These are phyloP conservation scores for Ahaetulla prasina DNA, from an alignment of 2,113 vertebrate species.

Conservation along the genomic window DNA sequence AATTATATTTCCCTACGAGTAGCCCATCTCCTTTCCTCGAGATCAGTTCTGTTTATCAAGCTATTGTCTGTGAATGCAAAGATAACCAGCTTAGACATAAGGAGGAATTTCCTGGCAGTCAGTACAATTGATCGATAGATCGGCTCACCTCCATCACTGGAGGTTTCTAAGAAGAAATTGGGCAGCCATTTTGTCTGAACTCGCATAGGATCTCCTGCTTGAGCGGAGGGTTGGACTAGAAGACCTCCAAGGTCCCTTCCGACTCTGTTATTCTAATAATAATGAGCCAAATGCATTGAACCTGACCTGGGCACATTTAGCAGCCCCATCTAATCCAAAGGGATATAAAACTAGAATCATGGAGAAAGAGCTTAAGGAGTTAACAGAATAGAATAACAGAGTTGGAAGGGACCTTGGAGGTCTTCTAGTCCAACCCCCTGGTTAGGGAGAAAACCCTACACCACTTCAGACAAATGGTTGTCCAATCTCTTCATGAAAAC, in stretches of 20 bases:
- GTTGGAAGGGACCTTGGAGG: too few species aligned
- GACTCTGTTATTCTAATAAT: too few species aligned
- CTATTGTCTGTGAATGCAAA: neutral
- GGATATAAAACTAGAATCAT: neutral
- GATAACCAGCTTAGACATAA: neutral
- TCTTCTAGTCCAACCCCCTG: too few species aligned
- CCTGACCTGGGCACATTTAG: neutral
- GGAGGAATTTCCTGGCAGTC: neutral
- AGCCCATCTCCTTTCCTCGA: neutral
- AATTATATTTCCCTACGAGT: neutral
- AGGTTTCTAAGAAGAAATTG: neutral
- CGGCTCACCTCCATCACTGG: neutral
- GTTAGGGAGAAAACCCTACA: too few species aligned
- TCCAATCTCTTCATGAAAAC: too few species aligned
- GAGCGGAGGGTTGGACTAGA: neutral
- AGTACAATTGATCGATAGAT: neutral
- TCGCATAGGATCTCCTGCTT: neutral
- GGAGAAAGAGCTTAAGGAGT: neutral
- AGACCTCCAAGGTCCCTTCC: neutral
- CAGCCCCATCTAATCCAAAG: neutral
- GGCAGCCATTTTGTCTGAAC: neutral
- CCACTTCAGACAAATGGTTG: too few species aligned
- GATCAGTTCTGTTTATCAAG: neutral
- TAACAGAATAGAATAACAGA: too few species aligned
- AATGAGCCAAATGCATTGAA: neutral